Evolutionary conservation across 2,797 vertebrate genomes (phyloP), one percentile per base, ranked within the genome.

Genomic region (Hozukius guyotensis): DNA sequence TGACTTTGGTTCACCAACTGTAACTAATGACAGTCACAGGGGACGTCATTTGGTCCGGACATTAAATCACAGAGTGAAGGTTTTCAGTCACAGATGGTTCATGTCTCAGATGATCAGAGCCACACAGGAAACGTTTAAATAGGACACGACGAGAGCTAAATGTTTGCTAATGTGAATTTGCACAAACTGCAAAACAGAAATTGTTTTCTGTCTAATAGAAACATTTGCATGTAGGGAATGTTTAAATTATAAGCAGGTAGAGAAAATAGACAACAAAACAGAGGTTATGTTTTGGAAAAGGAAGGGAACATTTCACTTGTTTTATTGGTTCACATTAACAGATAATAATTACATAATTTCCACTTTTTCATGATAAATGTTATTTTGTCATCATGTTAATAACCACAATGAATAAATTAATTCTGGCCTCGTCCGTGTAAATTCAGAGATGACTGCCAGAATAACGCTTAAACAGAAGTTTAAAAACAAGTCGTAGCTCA

Each of bases 71-170:
- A 38, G 2, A 49, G 75, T 4, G 32, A 67, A 68, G 61, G 65
- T 34, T 82, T 77, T 74, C 68, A 77, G 73, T 73, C 88, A 78
- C 81, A 90, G 83, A 87, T 81, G 80, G 72, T 77, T 70, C 13
- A 8, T 11, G 72, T 88, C 82, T 82, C 72, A 52, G 60, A 38
- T 82, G 77, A 70, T 77, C 83, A 38, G 57, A 49, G 84, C 36
- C 16, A 24, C 55, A 75, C 78, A 24, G 24, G 20, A 31, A 31
- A 12, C 11, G 24, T 46, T 69, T 65, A 77, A 73, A 46, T 52
- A 38, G 60, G 65, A 62, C 62, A 65, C 60, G 32, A 14, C 70
- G 34, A 5, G 29, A 42, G 59, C 22, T 18, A 12, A 67, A 25
- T 31, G 25, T 67, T 67, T 12, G 29, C 20, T 10, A 31, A 55